Base-by-base conservation (phyloP, 2,797 vertebrate genomes). In the Hemibagrus guttatus region DNA sequence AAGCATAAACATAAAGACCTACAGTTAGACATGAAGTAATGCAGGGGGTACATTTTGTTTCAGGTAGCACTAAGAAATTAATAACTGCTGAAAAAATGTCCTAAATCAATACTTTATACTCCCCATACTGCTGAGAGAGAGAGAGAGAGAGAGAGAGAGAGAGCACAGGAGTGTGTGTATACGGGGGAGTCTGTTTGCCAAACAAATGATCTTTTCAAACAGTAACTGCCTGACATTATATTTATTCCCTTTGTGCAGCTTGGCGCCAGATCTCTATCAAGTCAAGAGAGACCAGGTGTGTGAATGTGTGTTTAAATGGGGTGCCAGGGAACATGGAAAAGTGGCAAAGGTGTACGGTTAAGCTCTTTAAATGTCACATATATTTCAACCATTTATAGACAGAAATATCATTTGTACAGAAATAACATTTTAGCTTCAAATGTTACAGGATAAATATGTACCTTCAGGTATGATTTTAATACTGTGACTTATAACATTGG, bases 201-300 rank as follows among this genome's bases (percentile, higher is more conserved):
- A 85, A 82, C 78, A 84, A 64, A 83, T 83, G 2, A 82, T 35
- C 31, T 88, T 87, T 83, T 87, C 59, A 84, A 87, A 88, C 84
- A 88, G 28, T 86, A 61, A 31, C 64, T 58, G 59, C n/a, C 78
- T 61, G 83, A 85, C 35, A 26, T 56, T 64, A 78, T 31, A 84
- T 75, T 66, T 88, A 75, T 82, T 72, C 63, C 63, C 23, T 83
- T 78, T 84, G 78, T 78, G 54, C 84, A 81, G 54, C 69, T 17
- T 85, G 83, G 64, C 46, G 19, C 85, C 85, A 86, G 83, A 85
- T 81, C 85, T 64, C 80, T 79, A 75, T 84, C 88, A 85, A 58
- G 64, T 13, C 59, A 83, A 64, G 71, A 69, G 86, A 83, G 78
- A 84, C 39, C 68, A 83, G n/a, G 72, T 81, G 86, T 71, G 81